Evolutionary conservation across 1,140 invertebrate species (phyloP).

Genomic region (Pantala flavescens): DNA sequence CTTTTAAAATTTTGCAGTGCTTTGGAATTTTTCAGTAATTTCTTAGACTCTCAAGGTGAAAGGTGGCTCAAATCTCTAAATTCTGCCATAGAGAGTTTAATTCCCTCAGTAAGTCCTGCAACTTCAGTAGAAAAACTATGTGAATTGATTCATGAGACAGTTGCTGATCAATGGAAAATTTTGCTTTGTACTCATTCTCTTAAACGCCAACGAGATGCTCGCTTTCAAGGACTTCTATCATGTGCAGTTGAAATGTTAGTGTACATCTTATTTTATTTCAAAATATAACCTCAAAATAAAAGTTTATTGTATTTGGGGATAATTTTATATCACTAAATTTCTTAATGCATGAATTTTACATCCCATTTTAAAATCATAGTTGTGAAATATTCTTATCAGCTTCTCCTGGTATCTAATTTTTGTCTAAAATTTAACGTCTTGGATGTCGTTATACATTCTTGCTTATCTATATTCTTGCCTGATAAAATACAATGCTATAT

Average conservation of each 20-base stretch:
- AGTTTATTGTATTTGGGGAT: too few relatives aligned
- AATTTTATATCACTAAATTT: too few relatives aligned
- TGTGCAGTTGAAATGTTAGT: slow-evolving; percentile 27
- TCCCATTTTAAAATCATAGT: too few relatives aligned
- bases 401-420: too few relatives aligned
- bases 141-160: slow-evolving; percentile 27
- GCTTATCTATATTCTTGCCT: too few relatives aligned
- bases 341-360: too few relatives aligned
- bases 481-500: too few relatives aligned
- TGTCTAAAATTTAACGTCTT: too few relatives aligned
- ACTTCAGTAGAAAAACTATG: slow-evolving; percentile 17
- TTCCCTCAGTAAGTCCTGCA: neutral
- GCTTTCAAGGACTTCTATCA: slow-evolving; percentile 30
- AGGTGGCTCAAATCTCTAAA: slow-evolving; percentile 21
- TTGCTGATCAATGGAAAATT: slow-evolving; percentile 27
- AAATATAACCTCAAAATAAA: too few relatives aligned
- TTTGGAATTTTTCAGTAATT: slow-evolving; percentile 25
- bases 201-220: slow-evolving; percentile 29
- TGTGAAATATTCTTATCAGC: too few relatives aligned
- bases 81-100: slow-evolving; percentile 17
- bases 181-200: slow-evolving; percentile 27
- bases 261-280: neutral
- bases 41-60: slow-evolving; percentile 16
- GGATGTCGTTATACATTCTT: too few relatives aligned
- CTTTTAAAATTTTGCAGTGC: slow-evolving; percentile 25